These are phyloP conservation scores for Hypercompe scribonia DNA, from an alignment of 2,888 invertebrate species.

Conservation along the genomic window DNA sequence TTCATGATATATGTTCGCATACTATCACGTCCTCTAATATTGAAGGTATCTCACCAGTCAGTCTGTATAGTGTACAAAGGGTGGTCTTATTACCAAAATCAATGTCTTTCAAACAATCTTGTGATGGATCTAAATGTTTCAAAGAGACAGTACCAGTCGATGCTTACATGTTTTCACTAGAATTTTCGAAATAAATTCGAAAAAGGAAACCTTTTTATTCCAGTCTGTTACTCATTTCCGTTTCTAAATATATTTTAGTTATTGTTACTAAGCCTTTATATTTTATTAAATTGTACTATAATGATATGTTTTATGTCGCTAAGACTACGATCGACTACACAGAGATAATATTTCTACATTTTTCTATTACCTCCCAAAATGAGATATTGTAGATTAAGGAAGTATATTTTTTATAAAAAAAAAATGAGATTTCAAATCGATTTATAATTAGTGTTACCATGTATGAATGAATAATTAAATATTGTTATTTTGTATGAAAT, in stretches of 20 bases:
- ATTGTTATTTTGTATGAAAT: constrained; percentile 10
- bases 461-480: neutral
- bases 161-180: too few species aligned
- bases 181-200: too few species aligned
- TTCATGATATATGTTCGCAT: too few species aligned
- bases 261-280: neutral
- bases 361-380: neutral
- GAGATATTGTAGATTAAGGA: neutral
- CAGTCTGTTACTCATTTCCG: neutral
- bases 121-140: too few species aligned
- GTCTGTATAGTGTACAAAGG: too few species aligned
- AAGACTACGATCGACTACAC: neutral
- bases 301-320: neutral
- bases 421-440: neutral
- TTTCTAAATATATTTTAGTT: neutral
- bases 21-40: too few species aligned
- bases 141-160: too few species aligned
- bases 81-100: too few species aligned
- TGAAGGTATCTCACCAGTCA: too few species aligned
- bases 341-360: neutral
- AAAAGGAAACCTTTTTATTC: neutral
- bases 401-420: constrained; percentile 15
- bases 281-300: neutral
- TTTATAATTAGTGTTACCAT: constrained; percentile 10
- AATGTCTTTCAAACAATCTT: too few species aligned